Percentiles rank a stretch among this genome's conserved stretches.
These are phyloP conservation scores for Adrianichthys oophorus DNA, from an alignment of 2,797 vertebrate genomes.

Conservation along the genomic window DNA sequence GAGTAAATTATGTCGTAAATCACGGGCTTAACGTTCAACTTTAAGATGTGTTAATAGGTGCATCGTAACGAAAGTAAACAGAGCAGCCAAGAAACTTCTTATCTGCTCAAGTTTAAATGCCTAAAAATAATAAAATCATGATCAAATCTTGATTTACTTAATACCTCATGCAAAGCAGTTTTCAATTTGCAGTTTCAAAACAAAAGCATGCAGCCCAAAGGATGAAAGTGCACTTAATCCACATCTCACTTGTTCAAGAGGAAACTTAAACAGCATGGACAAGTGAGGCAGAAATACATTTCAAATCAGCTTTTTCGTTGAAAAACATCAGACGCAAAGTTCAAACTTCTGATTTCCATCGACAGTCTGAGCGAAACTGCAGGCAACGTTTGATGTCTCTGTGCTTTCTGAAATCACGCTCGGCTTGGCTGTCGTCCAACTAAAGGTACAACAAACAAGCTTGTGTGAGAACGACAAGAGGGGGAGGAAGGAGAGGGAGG, in stretches of 20 bases:
- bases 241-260: no score
- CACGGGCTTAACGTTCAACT: constrained; percentile 26
- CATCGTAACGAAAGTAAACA: background rate
- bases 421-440: constrained; percentile 58
- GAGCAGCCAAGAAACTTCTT: no score
- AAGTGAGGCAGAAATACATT: no score
- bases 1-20: constrained; percentile 1
- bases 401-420: constrained; percentile 57
- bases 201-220: background rate
- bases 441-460: constrained; percentile 56
- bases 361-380: constrained; percentile 42
- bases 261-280: no score
- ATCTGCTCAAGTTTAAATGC: background rate
- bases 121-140: no score
- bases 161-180: background rate
- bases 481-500: constrained; percentile 4
- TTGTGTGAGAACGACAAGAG: constrained; percentile 42
- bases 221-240: no score
- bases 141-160: no score
- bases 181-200: background rate
- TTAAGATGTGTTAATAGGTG: constrained; percentile 5
- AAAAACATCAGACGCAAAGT: constrained; percentile 5
- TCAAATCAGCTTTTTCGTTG: no score
- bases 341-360: constrained; percentile 24
- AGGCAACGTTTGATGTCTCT: constrained; percentile 52